Evolutionary conservation across 2,797 vertebrate species (phyloP), one percentile per base, ranked within the genome.

Genomic region (Crypturellus tataupa): DNA sequence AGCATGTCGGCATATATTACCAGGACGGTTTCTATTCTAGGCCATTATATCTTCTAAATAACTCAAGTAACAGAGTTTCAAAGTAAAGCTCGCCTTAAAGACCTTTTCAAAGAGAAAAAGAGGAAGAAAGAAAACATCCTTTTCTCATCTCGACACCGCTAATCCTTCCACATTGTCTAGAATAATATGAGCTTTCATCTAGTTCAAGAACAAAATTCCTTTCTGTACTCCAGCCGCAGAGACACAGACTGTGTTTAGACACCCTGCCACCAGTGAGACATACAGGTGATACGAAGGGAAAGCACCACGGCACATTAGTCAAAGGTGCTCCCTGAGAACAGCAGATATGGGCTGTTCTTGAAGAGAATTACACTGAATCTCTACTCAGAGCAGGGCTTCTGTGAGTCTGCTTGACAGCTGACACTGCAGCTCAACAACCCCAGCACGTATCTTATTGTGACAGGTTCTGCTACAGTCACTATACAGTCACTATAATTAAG

Each of bases 371-470:
- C 5, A 80, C 24, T 40, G 37, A 59, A 80, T 40, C 76, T 85
- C 79, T 63, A 93, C 21, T 79, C 35, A 27, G 15, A 80, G 85
- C 60, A 23, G 31, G 39, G 81, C 75, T 83, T 86, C 25, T 80
- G 40, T 10, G 2, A 27, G 39, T 31, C 39, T 39, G 4, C 56
- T 86, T 2, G 0, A 81, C 63, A 85, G 82, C 35, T 80, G 65
- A 76, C 42, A 49, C 11, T 4, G 71, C 65, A 94, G 24, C 55
- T 80, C 78, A 80, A 40, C 31, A 71, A 89, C 73, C 39, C 31
- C 72, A 15, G 35, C 47, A 49, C 46, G 39, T 93, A 86, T 59
- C 63, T 90, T 73, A 79, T 60, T 91, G 83, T 90, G 95, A 93
- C n/a, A 81, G 55, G 60, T 80, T 77, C 67, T 81, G 42, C 35